Conservation (phyloP, 1,140 invertebrate genomes). For the Mycetomoellerius zeteki region DNA sequence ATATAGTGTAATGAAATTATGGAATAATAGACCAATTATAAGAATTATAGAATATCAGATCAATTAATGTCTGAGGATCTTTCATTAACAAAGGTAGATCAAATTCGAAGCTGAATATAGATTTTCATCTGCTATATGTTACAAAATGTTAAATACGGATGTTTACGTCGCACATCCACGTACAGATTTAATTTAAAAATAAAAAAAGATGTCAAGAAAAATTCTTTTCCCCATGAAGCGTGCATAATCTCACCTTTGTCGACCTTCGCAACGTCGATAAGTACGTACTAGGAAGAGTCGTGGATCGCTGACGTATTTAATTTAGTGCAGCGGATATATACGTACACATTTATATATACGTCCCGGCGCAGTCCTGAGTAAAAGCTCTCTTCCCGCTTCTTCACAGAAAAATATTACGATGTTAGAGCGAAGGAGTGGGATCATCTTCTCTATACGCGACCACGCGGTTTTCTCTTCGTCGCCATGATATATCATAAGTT, state of each 20-base stretch:
- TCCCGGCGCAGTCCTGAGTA: conserved; percentile 8
- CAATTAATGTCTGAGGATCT: background rate
- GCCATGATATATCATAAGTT: conserved; percentile 81
- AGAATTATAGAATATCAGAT: background rate
- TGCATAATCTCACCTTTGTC: conserved; percentile 11
- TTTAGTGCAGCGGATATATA: conserved; percentile 28
- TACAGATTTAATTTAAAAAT: conserved; percentile 3
- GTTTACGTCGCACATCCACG: background rate
- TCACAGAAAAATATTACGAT: conserved; percentile 69
- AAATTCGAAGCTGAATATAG: background rate
- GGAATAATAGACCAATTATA: background rate
- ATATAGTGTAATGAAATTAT: background rate
- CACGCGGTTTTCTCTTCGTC: conserved; percentile 48
- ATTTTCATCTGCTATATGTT: background rate
- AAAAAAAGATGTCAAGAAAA: background rate
- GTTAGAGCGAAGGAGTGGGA: conserved; percentile 51
- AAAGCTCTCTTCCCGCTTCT: conserved; percentile 64
- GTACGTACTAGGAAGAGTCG: conserved; percentile 19
- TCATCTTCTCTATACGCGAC: conserved; percentile 59
- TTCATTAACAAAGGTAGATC: background rate
- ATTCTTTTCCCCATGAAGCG: background rate
- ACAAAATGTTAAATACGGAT: background rate
- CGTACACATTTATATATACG: background rate
- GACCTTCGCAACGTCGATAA: conserved; percentile 24
- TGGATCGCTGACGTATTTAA: conserved; percentile 54